A percentile compares a stretch with the other conserved stretches of the same genome.
Evolutionary conservation across 2,113 vertebrate species (phyloP).

Genomic region (Trinectes maculatus): DNA sequence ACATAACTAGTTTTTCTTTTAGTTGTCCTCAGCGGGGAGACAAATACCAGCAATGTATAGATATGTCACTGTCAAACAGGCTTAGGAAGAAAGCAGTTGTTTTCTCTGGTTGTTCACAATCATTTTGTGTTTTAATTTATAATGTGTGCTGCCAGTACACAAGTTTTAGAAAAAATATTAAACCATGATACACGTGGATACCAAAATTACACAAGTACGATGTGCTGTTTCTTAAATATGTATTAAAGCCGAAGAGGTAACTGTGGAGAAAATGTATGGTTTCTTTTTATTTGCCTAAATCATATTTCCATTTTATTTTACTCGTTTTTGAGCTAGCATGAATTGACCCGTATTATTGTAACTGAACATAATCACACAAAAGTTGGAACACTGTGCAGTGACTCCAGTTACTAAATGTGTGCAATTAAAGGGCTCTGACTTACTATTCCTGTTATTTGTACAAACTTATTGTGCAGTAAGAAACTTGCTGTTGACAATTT

Average conservation of each 20-base stretch:
- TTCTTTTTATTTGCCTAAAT: not conserved
- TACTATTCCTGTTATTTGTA: not conserved
- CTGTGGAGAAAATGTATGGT: not conserved
- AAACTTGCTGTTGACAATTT: not conserved
- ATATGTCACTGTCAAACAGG: conserved; percentile 30
- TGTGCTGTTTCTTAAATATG: not conserved
- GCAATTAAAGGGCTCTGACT: not conserved
- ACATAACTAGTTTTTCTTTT: conserved; percentile 27
- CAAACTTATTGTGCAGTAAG: not conserved
- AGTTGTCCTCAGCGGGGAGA: conserved; percentile 54
- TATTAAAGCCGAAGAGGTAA: not conserved
- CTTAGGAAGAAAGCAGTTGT: conserved; percentile 7
- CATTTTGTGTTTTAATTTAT: conserved; percentile 56
- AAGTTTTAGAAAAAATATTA: conserved; percentile 44
- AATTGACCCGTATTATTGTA: too few relatives aligned
- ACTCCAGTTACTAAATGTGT: not conserved
- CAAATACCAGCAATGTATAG: conserved; percentile 64
- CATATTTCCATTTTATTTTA: not conserved
- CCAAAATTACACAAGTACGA: conserved; percentile 40
- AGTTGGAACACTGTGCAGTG: not conserved
- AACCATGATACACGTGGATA: conserved; percentile 68
- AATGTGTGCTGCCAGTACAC: conserved; percentile 44
- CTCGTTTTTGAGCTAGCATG: too few relatives aligned
- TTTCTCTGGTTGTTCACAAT: conserved; percentile 45
- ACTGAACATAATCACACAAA: not conserved